phyloP scores from a whole-genome alignment of 2,113 vertebrate genomes.

The Crotophaga sulcirostris region DNA sequence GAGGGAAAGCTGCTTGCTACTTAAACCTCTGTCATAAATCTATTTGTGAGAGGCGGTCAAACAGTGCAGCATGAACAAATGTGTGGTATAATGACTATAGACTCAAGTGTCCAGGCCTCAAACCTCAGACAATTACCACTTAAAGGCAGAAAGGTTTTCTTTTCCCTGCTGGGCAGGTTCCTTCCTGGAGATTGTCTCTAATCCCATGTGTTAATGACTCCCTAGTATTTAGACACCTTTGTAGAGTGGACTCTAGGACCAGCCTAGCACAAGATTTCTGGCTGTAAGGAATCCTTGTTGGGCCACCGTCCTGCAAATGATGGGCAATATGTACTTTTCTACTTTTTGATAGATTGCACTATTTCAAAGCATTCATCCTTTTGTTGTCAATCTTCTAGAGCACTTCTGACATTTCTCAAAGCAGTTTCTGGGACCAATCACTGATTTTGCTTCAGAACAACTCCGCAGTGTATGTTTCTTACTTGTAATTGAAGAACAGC shows the following conservation, averaged over 20 bases:
- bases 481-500: not conserved
- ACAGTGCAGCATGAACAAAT: not conserved
- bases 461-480: not conserved
- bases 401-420: not conserved
- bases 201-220: not conserved
- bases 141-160: not conserved
- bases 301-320: not conserved
- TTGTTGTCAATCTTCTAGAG: not conserved
- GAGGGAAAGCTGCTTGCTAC: not conserved
- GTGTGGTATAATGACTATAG: not conserved
- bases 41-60: not conserved
- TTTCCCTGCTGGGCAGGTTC: not conserved
- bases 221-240: not conserved
- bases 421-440: not conserved
- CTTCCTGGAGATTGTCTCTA: not conserved
- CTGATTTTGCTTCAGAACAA: not conserved
- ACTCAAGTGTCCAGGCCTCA: fast-evolving
- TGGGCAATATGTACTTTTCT: fast-evolving
- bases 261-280: not conserved
- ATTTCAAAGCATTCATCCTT: not conserved
- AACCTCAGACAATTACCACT: fast-evolving
- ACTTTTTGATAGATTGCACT: not conserved
- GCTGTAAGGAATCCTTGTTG: not conserved
- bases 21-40: not conserved
- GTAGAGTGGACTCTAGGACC: not conserved